These are phyloP conservation scores for Tetrapedia diversipes DNA, from an alignment of 2,888 invertebrate genomes.

Conservation along the genomic window DNA sequence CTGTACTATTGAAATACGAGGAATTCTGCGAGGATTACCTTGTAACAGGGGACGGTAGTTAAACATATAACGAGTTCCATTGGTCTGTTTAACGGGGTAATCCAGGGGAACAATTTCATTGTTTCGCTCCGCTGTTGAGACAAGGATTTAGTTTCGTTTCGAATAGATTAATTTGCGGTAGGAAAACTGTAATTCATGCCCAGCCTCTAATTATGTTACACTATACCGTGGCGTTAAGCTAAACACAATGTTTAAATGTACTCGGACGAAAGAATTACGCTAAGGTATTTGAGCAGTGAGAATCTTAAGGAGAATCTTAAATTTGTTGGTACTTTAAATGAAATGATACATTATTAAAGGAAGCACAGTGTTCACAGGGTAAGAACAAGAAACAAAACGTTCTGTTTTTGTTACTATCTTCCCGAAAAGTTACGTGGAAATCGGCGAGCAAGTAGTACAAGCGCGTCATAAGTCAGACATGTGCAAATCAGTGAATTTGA, in stretches of 20 bases:
- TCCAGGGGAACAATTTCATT: slow-evolving; percentile 12
- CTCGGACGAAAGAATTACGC: too few relatives aligned
- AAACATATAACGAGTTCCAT: slow-evolving; percentile 8
- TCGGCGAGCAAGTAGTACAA: slow-evolving; percentile 21
- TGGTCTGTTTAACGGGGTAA: slow-evolving; percentile 3
- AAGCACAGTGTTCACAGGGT: too few relatives aligned
- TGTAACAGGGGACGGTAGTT: slow-evolving; percentile 14
- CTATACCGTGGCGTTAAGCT: neutral
- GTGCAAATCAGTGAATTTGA: too few relatives aligned
- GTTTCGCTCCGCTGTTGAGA: neutral
- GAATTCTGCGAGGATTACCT: slow-evolving; percentile 8
- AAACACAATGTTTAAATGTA: too few relatives aligned
- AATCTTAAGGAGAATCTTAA: too few relatives aligned
- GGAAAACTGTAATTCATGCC: neutral
- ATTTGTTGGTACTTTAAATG: too few relatives aligned
- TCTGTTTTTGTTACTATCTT: too few relatives aligned
- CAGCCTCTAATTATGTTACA: neutral
- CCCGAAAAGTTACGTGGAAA: neutral
- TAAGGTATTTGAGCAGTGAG: too few relatives aligned
- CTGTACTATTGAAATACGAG: neutral
- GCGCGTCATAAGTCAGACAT: neutral
- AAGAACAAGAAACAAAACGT: too few relatives aligned
- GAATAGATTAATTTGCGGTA: neutral
- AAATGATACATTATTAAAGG: too few relatives aligned
- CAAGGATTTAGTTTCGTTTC: slow-evolving; percentile 1